Base-by-base conservation (phyloP, 2,797 vertebrate genomes). In the Halcyon badia region DNA sequence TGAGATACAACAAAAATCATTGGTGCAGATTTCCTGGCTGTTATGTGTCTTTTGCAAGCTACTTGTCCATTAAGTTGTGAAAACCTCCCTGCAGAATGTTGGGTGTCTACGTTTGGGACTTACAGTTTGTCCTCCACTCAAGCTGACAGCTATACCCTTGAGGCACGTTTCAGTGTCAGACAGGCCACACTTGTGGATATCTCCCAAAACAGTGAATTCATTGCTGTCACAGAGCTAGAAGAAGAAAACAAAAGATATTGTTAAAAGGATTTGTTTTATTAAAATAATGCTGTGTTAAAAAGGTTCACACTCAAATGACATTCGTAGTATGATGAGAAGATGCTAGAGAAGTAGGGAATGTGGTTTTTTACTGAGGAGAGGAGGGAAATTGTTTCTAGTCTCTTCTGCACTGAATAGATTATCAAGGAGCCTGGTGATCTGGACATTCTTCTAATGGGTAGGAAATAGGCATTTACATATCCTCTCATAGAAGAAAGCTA, bases 121-220 rank as follows among this genome's bases (percentile, higher is more conserved):
- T 95, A 98, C 98, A 33, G 95, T 98, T 70, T 96, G 96, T 6
- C 97, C 97, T 76, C 96, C 94, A 0, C 33, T 94, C 19, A 98
- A 70, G 70, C 94, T 98, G 90, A 98, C 21, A 0, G 96, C 91
- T 57, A 98, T 39, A 21, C 98, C 97, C 96, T 98, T 98, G 33
- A 99, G 96, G 91, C 98, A 98, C 1, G 98, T 98, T 96, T 98
- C 98, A 0, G 97, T 98, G 69, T 98, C 98, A 1, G 97, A 98
- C 83, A 98, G 90, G 5, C 98, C 98, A 37, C 98, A 99, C 84
- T 96, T 96, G 18, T 97, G 97, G 73, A 99, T 97, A 52, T 99
- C 98, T 6, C 95, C 97, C 93, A 98, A 77, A 69, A 98, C 97
- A 1, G 97, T 97, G 80, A 98, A 98, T 49, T 87, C 37, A 2